These are phyloP conservation scores for Strigamia transsilvanica DNA, from an alignment of 2,888 invertebrate genomes.

Conservation along the genomic window DNA sequence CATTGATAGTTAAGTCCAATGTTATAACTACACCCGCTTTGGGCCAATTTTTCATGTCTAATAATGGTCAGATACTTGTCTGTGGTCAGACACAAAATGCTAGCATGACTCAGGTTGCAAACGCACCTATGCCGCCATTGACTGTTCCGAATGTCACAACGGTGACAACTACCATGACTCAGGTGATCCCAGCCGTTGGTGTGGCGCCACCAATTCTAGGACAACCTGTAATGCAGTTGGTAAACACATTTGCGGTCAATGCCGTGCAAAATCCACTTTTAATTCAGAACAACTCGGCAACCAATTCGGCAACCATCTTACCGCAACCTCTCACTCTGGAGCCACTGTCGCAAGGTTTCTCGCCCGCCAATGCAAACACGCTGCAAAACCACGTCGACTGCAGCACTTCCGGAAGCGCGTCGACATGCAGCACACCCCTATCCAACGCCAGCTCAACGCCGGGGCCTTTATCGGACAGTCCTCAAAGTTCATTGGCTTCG, in stretches of 20 bases:
- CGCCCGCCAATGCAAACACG: conserved; percentile 53
- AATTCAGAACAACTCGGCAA: conserved; percentile 57
- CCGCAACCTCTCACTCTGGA: conserved; percentile 48
- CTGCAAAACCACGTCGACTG: conserved; percentile 57
- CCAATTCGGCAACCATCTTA: not conserved
- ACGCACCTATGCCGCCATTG: conserved; percentile 61
- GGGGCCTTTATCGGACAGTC: conserved; percentile 56
- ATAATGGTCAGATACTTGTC: conserved; percentile 58
- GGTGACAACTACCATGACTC: conserved; percentile 61
- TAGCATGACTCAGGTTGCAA: conserved; percentile 56
- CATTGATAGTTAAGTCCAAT: conserved; percentile 54
- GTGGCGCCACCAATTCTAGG: conserved; percentile 58
- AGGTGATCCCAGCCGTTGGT: conserved; percentile 62
- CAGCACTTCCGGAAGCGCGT: conserved; percentile 57
- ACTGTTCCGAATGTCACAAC: conserved; percentile 61
- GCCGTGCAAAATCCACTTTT: conserved; percentile 59
- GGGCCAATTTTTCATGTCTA: conserved; percentile 58
- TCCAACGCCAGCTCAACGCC: conserved; percentile 58
- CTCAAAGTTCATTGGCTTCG: conserved; percentile 52
- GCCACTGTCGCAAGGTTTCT: conserved; percentile 1
- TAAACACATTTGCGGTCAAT: conserved; percentile 73
- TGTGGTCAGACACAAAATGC: conserved; percentile 57
- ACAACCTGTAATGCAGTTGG: conserved; percentile 66
- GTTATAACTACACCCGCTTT: conserved; percentile 53
- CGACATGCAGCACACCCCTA: conserved; percentile 58